Evolutionary conservation across 1,140 invertebrate genomes (phyloP).

Genomic region (Argopecten irradians): DNA sequence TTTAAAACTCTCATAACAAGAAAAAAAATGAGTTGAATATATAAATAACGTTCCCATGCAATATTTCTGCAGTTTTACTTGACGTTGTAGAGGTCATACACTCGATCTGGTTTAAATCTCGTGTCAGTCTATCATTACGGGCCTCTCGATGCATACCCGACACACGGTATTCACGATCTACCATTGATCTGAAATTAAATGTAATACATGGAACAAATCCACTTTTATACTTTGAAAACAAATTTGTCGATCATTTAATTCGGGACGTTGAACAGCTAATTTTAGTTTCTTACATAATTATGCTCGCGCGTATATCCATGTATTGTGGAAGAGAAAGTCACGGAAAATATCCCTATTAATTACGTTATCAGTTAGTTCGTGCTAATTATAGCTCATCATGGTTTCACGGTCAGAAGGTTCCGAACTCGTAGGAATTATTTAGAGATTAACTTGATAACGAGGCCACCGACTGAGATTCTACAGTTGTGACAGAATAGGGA

Average conservation of each 20-base stretch:
- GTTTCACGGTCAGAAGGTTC: constrained; percentile 20
- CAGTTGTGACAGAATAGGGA: background rate
- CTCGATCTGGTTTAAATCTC: constrained; percentile 16
- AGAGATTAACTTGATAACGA: background rate
- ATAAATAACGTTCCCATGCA: constrained; percentile 15
- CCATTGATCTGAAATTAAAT: constrained; percentile 12
- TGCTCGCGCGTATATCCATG: background rate
- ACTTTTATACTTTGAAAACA: constrained; percentile 23
- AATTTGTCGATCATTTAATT: constrained; percentile 19
- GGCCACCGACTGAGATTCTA: background rate
- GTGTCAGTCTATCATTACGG: background rate
- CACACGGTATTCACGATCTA: constrained; percentile 20
- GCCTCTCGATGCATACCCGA: background rate
- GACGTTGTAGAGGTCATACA: background rate
- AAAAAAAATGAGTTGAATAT: background rate
- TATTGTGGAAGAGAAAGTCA: constrained; percentile 9
- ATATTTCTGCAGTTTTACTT: background rate
- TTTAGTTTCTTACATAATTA: constrained; percentile 16
- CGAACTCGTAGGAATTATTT: background rate
- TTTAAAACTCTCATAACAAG: background rate
- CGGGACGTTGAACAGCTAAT: background rate
- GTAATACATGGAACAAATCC: constrained; percentile 17
- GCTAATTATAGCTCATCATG: constrained; percentile 21
- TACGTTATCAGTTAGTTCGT: background rate
- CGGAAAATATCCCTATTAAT: constrained; percentile 1